Evolutionary conservation across 2,888 invertebrate genomes (phyloP), one percentile per base, ranked within the genome.

Genomic region (Mythimna ferrago): DNA sequence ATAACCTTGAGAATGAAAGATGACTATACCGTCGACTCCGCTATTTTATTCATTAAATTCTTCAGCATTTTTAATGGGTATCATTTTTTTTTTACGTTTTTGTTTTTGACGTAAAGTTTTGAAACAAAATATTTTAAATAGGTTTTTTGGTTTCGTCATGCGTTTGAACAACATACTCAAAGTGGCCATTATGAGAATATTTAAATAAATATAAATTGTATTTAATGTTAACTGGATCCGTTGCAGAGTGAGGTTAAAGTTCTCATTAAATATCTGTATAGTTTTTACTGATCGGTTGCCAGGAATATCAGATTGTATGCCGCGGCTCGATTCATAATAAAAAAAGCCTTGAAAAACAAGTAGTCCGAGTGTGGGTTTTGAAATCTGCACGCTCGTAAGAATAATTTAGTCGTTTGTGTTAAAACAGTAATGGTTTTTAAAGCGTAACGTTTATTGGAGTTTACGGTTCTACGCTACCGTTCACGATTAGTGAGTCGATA

Each of bases 241-340:
- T 70, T 81, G 73, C 77, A 81, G 72, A 73, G 66, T 80, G 85
- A 88, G 91, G 91, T 92, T 91, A 92, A 91, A 90, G 88, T 89
- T 92, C 92, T 87, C 91, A 92, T 93, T 90, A 90, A 87, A 86
- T 87, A 82, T 84, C 81, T 81, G 88, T 88, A 78, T 85, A 87
- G 81, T 89, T 92, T 92, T 92, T 91, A 88, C 87, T 82, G 88
- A 90, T 91, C 89, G 87, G 87, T 87, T 86, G 89, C 87, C 87
- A 86, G 88, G 82, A 90, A 89, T 89, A 91, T 91, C 89, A 86
- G 90, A 91, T 91, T 89, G 87, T 88, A 89, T 64, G 81, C 78
- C 73, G 84, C 78, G 80, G 84, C 83, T 79, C 74, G 77, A 86
- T 86, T 85, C 83, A 82, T 82, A 85, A 84, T 87, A 84, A 90